These are phyloP conservation scores for Podargus strigoides DNA, from an alignment of 2,797 vertebrate species.

Conservation along the genomic window DNA sequence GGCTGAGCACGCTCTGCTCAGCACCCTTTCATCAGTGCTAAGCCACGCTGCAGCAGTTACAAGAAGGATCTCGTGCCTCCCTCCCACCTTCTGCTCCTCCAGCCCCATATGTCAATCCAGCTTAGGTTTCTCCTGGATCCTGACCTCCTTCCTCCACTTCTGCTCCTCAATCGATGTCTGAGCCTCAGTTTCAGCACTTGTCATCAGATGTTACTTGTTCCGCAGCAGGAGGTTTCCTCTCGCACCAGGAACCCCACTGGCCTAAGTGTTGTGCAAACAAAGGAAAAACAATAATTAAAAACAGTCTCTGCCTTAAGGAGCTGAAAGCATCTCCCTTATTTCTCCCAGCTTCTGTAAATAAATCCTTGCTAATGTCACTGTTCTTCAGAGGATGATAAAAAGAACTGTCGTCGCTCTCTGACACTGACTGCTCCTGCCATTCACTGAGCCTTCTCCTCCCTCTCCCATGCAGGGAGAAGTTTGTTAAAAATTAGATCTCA, in stretches of 20 bases:
- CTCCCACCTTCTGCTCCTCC: neutral
- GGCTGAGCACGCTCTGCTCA: neutral
- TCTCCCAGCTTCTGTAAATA: conserved; percentile 33
- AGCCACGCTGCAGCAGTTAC: neutral
- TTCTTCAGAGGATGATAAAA: neutral
- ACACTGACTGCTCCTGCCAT: neutral
- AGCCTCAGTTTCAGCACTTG: neutral
- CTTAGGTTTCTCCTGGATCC: neutral
- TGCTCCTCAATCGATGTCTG: neutral
- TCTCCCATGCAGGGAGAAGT: neutral
- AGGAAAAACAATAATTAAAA: conserved; percentile 10
- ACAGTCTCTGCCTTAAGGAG: neutral
- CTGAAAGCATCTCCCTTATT: conserved; percentile 20
- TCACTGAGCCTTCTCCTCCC: neutral
- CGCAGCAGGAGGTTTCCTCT: neutral
- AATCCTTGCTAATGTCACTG: neutral
- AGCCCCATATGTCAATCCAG: neutral
- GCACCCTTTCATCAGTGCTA: neutral
- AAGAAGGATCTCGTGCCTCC: neutral
- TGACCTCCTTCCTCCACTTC: neutral
- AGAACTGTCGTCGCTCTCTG: neutral
- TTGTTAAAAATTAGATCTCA: conserved; percentile 31
- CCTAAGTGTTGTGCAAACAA: neutral
- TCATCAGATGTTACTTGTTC: neutral
- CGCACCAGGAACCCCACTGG: neutral